Evolutionary conservation across 2,797 vertebrate genomes (phyloP), one percentile per base, ranked within the genome.

Genomic region (Lepidocolaptes lacrymiger): DNA sequence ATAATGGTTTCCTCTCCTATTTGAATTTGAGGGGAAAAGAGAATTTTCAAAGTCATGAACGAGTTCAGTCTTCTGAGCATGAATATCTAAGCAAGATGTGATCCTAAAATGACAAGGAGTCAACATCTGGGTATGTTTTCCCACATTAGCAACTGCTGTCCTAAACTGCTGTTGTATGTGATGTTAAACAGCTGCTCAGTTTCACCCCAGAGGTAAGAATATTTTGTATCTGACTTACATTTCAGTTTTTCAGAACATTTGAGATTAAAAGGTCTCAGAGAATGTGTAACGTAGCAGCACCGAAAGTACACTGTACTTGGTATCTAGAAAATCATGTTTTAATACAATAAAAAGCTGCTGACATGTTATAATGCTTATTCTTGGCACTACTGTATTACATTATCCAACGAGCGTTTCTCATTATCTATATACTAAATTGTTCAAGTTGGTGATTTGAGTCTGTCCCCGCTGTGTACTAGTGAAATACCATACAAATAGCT

Each of bases 91-190:
- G 87, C 85, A 96, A 95, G 78, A 96, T 88, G 79, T 96, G 92
- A 89, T 96, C 62, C 34, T 89, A 64, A 94, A 93, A 84, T 63
- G 87, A 95, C 95, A 96, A 93, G 87, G 79, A 96, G 93, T 91
- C 95, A 97, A 96, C 93, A 95, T 96, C 93, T 97, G 95, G 95
- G 82, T 96, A 86, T 95, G 86, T 95, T 96, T 97, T 92, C 88
- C 92, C 91, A 84, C 88, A 93, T 93, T 96, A 95, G 62, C 92
- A 94, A 93, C 89, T 85, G 89, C 86, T 94, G 92, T 89, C 85
- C 82, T 93, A 88, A 94, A 76, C 62, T 78, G 43, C 85, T 91
- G 27, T 93, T 94, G 66, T 58, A 43, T 39, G 58, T 91, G 84
- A 93, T 95, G 76, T 88, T 86, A 89, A 91, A 95, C 96, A 96